Base-by-base conservation (phyloP, 1,140 invertebrate species). In the Drosophila varians region DNA sequence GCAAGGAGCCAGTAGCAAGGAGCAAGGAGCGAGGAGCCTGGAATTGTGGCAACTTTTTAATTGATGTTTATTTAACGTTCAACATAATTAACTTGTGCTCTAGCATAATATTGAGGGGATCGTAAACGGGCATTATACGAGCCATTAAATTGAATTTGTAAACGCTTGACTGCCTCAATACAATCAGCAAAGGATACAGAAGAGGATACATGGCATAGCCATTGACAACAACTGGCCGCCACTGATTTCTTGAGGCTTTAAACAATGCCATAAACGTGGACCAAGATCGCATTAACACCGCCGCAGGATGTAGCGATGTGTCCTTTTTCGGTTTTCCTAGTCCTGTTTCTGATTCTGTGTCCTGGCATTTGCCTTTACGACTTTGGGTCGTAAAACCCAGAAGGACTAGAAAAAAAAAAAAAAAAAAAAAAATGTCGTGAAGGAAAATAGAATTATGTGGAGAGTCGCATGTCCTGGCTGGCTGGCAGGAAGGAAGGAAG, bases 21-120 rank as follows among this genome's bases (percentile, higher is more conserved):
- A 26, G 25, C 0, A 8, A 28, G 34, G 2, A 4, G 3, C 11
- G 34, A 3, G 3, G n/a, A 3, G 3, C 3, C 3, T 3, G 34
- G 3, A 36, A 12, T 9, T 28, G 26, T 28, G 34, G 48, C 60
- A 78, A 70, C 58, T 76, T 87, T 86, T 86, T 87, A 87, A 86
- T 86, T 86, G 77, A 86, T 86, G 82, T 86, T 86, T 74, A 87
- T 76, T 87, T 87, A 87, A 87, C 77, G 82, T 86, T 87, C 82
- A 77, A 69, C 82, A 87, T 86, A 86, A 86, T 86, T 86, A 87
- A 87, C 77, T 87, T 66, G 64, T 66, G 64, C 64, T 66, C 64
- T 61, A 66, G 60, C 64, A 66, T 66, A 84, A 87, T 86, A 77
- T 86, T 80, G 76, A 80, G 80, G 76, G 77, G 73, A 77, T 86